Base-by-base conservation (phyloP, 2,888 invertebrate species). In the Hoplodrina ambigua region DNA sequence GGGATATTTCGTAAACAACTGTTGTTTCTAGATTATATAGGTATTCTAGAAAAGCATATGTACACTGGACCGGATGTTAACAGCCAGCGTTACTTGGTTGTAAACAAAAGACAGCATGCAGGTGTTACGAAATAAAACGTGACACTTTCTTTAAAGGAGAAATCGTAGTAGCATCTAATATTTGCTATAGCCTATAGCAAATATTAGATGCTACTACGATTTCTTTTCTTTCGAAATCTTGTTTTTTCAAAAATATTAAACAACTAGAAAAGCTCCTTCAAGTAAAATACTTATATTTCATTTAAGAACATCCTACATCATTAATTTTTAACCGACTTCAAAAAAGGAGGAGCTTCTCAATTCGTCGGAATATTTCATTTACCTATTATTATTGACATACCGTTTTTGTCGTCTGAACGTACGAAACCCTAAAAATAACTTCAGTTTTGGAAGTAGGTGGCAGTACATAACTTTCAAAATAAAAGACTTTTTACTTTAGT, bases 91-190 rank as follows among this genome's bases (percentile, higher is more conserved):
- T 20, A 25, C 20, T 67, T n/a, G 25, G 37, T 25, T 5, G 50
- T 59, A 62, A 70, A 65, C 57, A 57, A 58, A 58, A 53, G 50
- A 59, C 62, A 74, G 57, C 75, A 74, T 53, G 74, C 57, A 58
- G 20, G 33, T 75, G 53, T 75, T 59, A 54, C 49, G 44, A 54
- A 73, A 72, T 55, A 72, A 72, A 73, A 59, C 50, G 50, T 44
- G 58, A 63, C 25, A 63, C 72, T 73, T 72, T 65, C 73, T 73
- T 59, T 65, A 59, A 72, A 72, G 58, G 55, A 54, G 30, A 30
- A 64, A 54, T 58, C 54, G 72, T 72, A 49, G 54, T 11, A 59
- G 58, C 20, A 8, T 33, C 58, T 53, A 53, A 58, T 49, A 11
- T 33, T 50, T 65, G 25, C 11, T 64, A n/a, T 41, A 20, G 41